These are phyloP conservation scores for human (Homo sapiens) DNA, from an alignment of 2,113 vertebrate genomes.

Conservation along the genomic window DNA sequence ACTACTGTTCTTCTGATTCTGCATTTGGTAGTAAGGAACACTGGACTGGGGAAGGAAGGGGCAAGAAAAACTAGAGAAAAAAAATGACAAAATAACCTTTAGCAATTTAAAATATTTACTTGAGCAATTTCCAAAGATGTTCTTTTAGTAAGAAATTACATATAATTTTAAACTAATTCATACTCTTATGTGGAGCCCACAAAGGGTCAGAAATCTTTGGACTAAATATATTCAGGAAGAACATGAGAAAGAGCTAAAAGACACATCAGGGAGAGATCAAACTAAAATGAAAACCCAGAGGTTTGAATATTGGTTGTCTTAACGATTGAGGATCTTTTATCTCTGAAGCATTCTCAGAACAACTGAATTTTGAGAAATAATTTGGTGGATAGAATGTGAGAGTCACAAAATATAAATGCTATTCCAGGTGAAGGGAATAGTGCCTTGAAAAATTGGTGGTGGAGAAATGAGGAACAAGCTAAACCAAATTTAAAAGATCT, in stretches of 20 bases:
- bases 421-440: background rate
- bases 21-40: background rate
- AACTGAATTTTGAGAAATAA: background rate
- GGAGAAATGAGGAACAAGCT: background rate
- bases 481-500: background rate
- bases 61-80: background rate
- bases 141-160: background rate
- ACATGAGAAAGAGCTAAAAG: constrained; percentile 31
- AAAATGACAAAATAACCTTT: background rate
- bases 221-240: background rate
- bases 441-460: background rate
- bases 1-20: background rate
- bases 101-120: constrained; percentile 18
- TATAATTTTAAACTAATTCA: constrained; percentile 19
- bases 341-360: constrained; percentile 28
- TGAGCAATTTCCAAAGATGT: background rate
- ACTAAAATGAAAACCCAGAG: background rate
- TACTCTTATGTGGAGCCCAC: background rate
- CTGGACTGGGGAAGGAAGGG: no score
- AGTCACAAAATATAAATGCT: background rate
- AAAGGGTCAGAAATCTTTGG: background rate
- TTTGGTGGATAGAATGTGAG: background rate
- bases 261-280: background rate
- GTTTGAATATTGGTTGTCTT: background rate
- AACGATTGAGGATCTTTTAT: background rate